phyloP scores from a whole-genome alignment of 2,888 invertebrate genomes.

The Agonopterix heracliana region DNA sequence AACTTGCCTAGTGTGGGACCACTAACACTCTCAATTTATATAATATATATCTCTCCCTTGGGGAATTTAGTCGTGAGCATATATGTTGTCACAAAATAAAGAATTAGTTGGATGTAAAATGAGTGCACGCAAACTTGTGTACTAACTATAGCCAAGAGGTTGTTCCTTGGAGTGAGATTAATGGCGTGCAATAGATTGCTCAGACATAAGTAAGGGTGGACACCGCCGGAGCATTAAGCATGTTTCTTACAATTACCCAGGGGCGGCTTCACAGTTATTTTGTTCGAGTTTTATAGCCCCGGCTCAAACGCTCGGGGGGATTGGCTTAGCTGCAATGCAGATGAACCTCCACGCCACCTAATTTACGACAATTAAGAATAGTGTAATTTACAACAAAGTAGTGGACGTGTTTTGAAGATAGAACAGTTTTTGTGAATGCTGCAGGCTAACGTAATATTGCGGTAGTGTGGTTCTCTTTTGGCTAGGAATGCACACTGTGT shows the following conservation, averaged over 20 bases:
- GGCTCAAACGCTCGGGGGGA: constrained; percentile 23
- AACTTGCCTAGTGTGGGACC: too few relatives aligned
- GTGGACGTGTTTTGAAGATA: constrained; percentile 5
- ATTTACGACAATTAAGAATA: constrained; percentile 6
- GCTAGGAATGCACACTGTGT: too few relatives aligned
- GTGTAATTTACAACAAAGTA: constrained; percentile 6
- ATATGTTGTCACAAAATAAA: too few relatives aligned
- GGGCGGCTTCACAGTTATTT: constrained; percentile 18
- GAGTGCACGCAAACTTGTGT: constrained; percentile 15
- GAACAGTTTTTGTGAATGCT: not conserved
- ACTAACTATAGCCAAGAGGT: constrained; percentile 17
- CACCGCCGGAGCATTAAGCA: constrained; percentile 25
- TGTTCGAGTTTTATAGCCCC: constrained; percentile 26
- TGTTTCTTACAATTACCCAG: constrained; percentile 2
- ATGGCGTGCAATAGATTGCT: constrained; percentile 26
- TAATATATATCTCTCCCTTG: too few relatives aligned
- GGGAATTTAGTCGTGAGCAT: too few relatives aligned
- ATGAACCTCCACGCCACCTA: constrained; percentile 17
- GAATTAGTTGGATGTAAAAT: constrained; percentile 5
- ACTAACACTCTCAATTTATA: too few relatives aligned
- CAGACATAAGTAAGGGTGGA: constrained; percentile 15
- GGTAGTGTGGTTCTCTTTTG: too few relatives aligned
- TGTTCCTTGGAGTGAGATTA: constrained; percentile 27
- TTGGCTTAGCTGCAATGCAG: constrained; percentile 37
- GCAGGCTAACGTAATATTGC: too few relatives aligned